These are phyloP conservation scores for Trichogramma dendrolimi DNA, from an alignment of 2,888 invertebrate genomes.

Conservation along the genomic window DNA sequence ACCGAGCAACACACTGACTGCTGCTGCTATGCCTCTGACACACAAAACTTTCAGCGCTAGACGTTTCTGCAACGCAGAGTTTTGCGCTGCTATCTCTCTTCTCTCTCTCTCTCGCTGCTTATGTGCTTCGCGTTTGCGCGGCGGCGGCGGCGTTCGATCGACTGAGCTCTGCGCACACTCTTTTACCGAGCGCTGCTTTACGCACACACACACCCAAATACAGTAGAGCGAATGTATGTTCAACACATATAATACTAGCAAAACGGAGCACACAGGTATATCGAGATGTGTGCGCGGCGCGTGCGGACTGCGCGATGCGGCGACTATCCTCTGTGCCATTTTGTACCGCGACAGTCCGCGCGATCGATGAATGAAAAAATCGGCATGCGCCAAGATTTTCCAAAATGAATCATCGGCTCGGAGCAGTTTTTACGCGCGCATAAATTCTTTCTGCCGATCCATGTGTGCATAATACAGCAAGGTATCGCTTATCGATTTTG, in stretches of 20 bases:
- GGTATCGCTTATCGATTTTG: too few relatives aligned
- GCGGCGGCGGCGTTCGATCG: too few relatives aligned
- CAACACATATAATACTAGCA: not conserved
- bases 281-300: not conserved
- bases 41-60: conserved; percentile 22
- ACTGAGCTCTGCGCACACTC: too few relatives aligned
- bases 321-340: not conserved
- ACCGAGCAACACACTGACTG: too few relatives aligned
- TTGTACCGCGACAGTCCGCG: not conserved
- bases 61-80: conserved; percentile 26
- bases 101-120: not conserved
- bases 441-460: too few relatives aligned
- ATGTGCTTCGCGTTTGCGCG: too few relatives aligned
- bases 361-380: not conserved
- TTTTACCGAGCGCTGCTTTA: not conserved
- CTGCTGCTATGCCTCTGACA: too few relatives aligned
- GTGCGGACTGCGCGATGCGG: not conserved
- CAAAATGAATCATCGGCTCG: not conserved
- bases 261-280: not conserved
- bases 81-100: conserved; percentile 6
- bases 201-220: conserved; percentile 1
- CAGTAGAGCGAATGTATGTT: not conserved
- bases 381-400: not conserved
- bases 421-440: too few relatives aligned
- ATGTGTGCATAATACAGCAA: too few relatives aligned